Percentiles rank a stretch among this genome's conserved stretches.
phyloP scores from a whole-genome alignment of 2,888 invertebrate species.

The Sesia apiformis region DNA sequence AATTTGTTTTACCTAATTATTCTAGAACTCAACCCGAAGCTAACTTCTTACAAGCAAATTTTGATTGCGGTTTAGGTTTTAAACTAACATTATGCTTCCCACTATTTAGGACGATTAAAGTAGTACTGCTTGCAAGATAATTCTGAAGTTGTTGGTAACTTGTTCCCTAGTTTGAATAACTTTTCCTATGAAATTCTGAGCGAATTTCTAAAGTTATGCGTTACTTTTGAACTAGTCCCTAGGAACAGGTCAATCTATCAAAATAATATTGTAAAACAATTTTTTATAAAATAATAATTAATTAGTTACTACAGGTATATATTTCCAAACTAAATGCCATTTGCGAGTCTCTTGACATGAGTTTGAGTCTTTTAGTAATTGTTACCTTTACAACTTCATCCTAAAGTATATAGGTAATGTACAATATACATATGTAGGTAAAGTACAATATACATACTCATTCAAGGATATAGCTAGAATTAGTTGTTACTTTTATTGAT shows the following conservation, averaged over 20 bases:
- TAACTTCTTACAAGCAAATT: constrained; percentile 3
- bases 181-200: constrained; percentile 1
- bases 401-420: no score
- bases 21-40: not conserved
- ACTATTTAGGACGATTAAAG: constrained; percentile 11
- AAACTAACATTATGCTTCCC: constrained; percentile 23
- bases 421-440: no score
- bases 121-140: constrained; percentile 17
- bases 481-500: no score
- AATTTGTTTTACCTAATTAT: not conserved
- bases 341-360: no score
- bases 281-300: no score
- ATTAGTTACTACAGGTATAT: no score
- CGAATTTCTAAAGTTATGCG: not conserved
- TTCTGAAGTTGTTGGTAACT: constrained; percentile 21
- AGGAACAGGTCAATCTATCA: not conserved
- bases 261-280: not conserved
- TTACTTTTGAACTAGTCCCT: not conserved
- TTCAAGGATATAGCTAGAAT: no score
- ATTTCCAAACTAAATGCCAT: no score
- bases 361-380: no score
- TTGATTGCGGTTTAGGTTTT: constrained; percentile 27
- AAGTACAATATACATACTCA: no score
- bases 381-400: no score
- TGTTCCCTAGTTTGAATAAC: constrained; percentile 12